Conservation (phyloP, 2,888 invertebrate genomes). For the Tribolium freemani region DNA sequence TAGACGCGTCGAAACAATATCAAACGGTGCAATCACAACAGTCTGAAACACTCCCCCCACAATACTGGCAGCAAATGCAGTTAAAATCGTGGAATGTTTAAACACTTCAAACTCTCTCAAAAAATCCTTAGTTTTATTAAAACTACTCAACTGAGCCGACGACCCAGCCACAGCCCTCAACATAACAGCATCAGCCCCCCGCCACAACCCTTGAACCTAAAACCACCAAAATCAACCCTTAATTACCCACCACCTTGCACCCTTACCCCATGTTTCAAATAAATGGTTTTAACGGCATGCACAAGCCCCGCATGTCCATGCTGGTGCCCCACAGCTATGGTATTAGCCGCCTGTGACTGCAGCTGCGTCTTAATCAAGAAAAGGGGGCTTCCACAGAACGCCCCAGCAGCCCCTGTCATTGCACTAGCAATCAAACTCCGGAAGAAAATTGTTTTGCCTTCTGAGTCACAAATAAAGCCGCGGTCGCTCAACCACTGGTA, state of each 20-base stretch:
- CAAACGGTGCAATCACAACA: slow-evolving; percentile 86
- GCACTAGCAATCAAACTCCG: slow-evolving; percentile 71
- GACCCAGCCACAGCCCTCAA: slow-evolving; percentile 84
- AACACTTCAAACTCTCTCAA: slow-evolving; percentile 62
- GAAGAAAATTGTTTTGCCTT: slow-evolving; percentile 69
- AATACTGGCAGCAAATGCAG: slow-evolving; percentile 78
- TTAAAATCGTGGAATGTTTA: slow-evolving; percentile 69
- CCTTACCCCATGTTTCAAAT: slow-evolving; percentile 71
- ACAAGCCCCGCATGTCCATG: slow-evolving; percentile 78
- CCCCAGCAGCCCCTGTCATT: slow-evolving; percentile 78
- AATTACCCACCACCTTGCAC: not conserved
- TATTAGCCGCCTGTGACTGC: slow-evolving; percentile 80
- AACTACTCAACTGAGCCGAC: slow-evolving; percentile 86
- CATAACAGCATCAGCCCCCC: slow-evolving; percentile 81
- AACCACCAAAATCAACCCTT: slow-evolving; percentile 37
- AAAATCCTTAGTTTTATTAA: slow-evolving; percentile 75
- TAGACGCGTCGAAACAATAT: slow-evolving; percentile 89
- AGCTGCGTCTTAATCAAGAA: slow-evolving; percentile 91
- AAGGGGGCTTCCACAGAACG: slow-evolving; percentile 81
- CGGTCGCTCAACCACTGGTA: slow-evolving; percentile 81
- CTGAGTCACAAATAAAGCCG: slow-evolving; percentile 73
- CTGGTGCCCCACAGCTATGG: slow-evolving; percentile 89
- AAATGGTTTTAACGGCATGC: slow-evolving; percentile 70
- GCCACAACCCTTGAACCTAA: slow-evolving; percentile 77
- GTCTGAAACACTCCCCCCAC: slow-evolving; percentile 84